Evolutionary conservation across 2,888 invertebrate genomes (phyloP), one percentile per base, ranked within the genome.

Genomic region (Horisme vitalbata): DNA sequence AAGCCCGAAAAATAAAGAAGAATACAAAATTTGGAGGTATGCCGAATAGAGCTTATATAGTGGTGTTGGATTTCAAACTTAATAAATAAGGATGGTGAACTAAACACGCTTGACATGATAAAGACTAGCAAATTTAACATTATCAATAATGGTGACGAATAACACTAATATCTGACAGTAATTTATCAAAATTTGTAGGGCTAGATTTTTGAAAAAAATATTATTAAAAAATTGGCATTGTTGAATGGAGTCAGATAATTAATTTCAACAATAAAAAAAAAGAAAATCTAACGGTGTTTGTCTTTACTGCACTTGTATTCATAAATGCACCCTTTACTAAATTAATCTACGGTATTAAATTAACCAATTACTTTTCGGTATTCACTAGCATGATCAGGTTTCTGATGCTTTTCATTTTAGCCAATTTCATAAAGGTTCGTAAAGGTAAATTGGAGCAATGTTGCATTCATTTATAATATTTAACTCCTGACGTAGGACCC

Each of bases 101-200:
- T 44, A 34, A 33, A 34, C 27, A 31, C 26, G 24, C 36, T 36
- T 15, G n/a, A n/a, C n/a, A n/a, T n/a, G n/a, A n/a, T n/a, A n/a
- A n/a, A 44, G 33, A 34, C 4, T 30, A 23, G 20, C 20, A 41
- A 34, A 27, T 14, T 11, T 21, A 23, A n/a, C 20, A 11, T 9
- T 21, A 34, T 28, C 28, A 26, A 3, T 9, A 12, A 10, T 21
- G 33, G 20, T 21, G 7, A 28, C 7, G 10, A 10, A 10, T 24
- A 24, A 24, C 24, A 4, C 24, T 5, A 24, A 11, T 23, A 38
- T 38, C 23, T 4, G 10, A 30, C 10, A 30, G 30, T 23, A 8
- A 7, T 8, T 31, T 23, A 32, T 11, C 30, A 24, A 39, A 11
- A 26, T 26, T 26, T 4, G 10, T 11, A 7, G 20, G 8, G 5